phyloP scores from a whole-genome alignment of 2,797 vertebrate genomes.

The Neostethus bicornis region DNA sequence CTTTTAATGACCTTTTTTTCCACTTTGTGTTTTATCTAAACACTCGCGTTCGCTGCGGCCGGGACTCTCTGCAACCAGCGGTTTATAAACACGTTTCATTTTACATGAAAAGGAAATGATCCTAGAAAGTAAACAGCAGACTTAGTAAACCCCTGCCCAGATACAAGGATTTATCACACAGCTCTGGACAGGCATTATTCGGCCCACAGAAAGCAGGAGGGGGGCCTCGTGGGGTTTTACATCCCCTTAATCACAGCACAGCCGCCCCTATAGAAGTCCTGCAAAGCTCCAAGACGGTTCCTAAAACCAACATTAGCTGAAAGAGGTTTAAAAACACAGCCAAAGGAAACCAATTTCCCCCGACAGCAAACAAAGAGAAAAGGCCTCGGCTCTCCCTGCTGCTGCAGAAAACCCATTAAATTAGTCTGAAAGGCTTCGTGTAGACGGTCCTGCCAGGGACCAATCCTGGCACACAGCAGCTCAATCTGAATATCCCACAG shows the following conservation, averaged over 20 bases:
- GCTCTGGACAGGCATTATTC: constrained; percentile 18
- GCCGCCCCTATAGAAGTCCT: constrained; percentile 21
- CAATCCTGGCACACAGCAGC: constrained; percentile 43
- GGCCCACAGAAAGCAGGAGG: constrained; percentile 14
- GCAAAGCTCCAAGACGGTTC: constrained; percentile 28
- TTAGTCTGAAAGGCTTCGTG: constrained; percentile 23
- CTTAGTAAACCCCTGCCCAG: constrained; percentile 13
- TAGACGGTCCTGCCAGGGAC: constrained; percentile 26
- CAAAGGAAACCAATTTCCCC: constrained; percentile 49
- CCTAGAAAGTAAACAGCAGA: constrained; percentile 8
- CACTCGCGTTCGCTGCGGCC: no score
- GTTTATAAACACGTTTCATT: constrained; percentile 20
- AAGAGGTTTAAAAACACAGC: constrained; percentile 45
- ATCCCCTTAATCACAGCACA: constrained; percentile 30
- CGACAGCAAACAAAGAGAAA: constrained; percentile 31
- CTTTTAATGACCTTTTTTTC: constrained; percentile 2
- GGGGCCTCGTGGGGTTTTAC: neutral
- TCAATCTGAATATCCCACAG: constrained; percentile 10
- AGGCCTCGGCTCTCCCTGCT: constrained; percentile 13
- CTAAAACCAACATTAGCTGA: constrained; percentile 44
- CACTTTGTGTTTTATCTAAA: constrained; percentile 3
- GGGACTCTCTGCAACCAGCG: no score
- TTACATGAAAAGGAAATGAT: constrained; percentile 1
- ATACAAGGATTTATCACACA: constrained; percentile 1
- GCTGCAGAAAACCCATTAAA: constrained; percentile 52